A percentile compares a stretch with the other conserved stretches of the same genome.
Evolutionary conservation across 1,140 invertebrate genomes (phyloP).

Genomic region (Schlechtendalia chinensis): DNA sequence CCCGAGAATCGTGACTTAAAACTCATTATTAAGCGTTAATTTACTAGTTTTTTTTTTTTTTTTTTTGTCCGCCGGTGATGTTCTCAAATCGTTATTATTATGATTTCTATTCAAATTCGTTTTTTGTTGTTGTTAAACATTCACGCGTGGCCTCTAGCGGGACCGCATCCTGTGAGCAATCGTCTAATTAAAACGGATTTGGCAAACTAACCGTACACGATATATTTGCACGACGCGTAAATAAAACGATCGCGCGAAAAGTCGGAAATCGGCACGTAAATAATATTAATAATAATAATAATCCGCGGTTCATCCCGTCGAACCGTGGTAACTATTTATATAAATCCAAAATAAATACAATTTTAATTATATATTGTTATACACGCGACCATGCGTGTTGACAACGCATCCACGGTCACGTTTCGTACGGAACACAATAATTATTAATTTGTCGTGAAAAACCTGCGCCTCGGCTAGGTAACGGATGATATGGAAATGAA

Average conservation of each 20-base stretch:
- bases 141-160: not conserved
- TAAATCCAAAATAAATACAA: no score
- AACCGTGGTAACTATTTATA: no score
- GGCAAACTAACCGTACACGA: not conserved
- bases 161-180: not conserved
- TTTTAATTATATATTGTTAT: no score
- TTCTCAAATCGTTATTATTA: not conserved
- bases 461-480: no score
- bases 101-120: not conserved
- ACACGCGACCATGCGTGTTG: no score
- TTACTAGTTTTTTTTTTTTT: not conserved
- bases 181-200: not conserved
- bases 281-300: no score
- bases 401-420: no score
- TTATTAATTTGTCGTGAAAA: no score
- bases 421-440: no score
- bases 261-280: not conserved
- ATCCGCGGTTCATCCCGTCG: no score
- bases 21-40: not conserved
- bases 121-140: not conserved
- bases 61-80: not conserved
- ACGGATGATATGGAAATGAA: no score
- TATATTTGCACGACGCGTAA: not conserved
- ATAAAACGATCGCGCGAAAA: not conserved
- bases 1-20: constrained; percentile 12